Percentiles rank a stretch among this genome's conserved stretches.
Evolutionary conservation across 2,797 vertebrate genomes (phyloP).

Genomic region (Trachops cirrhosus): DNA sequence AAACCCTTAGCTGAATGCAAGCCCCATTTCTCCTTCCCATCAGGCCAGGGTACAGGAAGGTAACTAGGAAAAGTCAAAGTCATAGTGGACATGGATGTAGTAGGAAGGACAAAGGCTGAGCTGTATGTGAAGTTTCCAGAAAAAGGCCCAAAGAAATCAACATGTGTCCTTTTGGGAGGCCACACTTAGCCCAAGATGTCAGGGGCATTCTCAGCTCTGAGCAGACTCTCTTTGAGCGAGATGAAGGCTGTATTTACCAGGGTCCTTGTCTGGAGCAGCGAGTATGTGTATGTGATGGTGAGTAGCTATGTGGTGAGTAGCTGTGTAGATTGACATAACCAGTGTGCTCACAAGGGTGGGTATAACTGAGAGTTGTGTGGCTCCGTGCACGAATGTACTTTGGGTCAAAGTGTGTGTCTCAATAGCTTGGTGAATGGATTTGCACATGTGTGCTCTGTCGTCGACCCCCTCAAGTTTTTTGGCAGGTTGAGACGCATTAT

Average conservation of each 20-base stretch:
- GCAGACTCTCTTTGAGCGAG: not conserved
- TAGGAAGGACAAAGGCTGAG: not conserved
- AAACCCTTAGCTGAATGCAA: slow-evolving; percentile 24
- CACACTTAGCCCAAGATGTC: not conserved
- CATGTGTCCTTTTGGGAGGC: not conserved
- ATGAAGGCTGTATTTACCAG: not conserved
- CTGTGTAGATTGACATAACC: not conserved
- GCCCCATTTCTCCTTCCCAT: not conserved
- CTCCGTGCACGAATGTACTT: not conserved
- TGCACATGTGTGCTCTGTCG: not conserved
- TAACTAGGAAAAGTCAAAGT: not conserved
- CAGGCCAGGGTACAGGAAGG: not conserved
- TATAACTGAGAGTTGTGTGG: not conserved
- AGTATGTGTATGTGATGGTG: not conserved
- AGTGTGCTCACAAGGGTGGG: not conserved
- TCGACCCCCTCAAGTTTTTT: not conserved
- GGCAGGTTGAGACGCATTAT: not conserved
- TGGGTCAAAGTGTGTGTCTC: not conserved
- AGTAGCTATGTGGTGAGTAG: not conserved
- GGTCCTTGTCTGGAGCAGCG: not conserved
- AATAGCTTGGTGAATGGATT: not conserved
- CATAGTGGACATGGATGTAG: not conserved
- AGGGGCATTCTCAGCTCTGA: not conserved
- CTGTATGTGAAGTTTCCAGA: not conserved
- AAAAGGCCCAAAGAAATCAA: not conserved